Base-by-base conservation (phyloP, 1,140 invertebrate genomes). In the Drosophila santomea region DNA sequence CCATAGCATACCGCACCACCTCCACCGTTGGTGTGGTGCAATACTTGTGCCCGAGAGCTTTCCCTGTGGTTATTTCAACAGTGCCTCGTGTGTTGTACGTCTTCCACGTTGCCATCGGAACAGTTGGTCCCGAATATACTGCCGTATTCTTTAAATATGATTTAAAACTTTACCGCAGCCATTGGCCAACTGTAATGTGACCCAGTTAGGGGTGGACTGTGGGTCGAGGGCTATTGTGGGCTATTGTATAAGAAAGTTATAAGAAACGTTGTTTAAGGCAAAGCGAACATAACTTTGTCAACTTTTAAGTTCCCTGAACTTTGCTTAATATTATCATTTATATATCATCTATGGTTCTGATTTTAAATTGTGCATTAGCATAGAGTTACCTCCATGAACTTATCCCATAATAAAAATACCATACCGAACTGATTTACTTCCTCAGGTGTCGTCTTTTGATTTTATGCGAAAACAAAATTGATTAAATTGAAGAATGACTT, bases 21-120 rank as follows among this genome's bases (percentile, higher is more conserved):
- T 20, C 60, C 38, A 60, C 48, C 20, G 69, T 58, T 44, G 35
- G 23, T 58, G 76, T 71, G 81, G 58, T 84, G 77, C 81, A 80
- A 73, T 84, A 55, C 62, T 78, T 78, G 64, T 41, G 45, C 28
- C 38, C 52, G 15, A 88, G 75, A 89, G 78, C 58, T 89, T 88
- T 88, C 59, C 78, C 56, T 59, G 43, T 41, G 58, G 47, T 41
- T 45, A 38, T 52, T 36, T 52, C 50, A n/a, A 36, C 32, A 52
- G 28, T 20, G 50, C 28, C 45, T 50, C 56, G 57, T 45, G 32
- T 55, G 52, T 73, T 55, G 45, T 77, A 76, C 39, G 73, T 59
- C 74, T 78, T 77, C 51, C 52, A 52, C 64, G 74, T 69, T 51
- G 45, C 72, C 62, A 77, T 47, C 43, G 56, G 41, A 55, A 50